These are phyloP conservation scores for Pterocles burchelli DNA, from an alignment of 2,113 vertebrate species.

Conservation along the genomic window DNA sequence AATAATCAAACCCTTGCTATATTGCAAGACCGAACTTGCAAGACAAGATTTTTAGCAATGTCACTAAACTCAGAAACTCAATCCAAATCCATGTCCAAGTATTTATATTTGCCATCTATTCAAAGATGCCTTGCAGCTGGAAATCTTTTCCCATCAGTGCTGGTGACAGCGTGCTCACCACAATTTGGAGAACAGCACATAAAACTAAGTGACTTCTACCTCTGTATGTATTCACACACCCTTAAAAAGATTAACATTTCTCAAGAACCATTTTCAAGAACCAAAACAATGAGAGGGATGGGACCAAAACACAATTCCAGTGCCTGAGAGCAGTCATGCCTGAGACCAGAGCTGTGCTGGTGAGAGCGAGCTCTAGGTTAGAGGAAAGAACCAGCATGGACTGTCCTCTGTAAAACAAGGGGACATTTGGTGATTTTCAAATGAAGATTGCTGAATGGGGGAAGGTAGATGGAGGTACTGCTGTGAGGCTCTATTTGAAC, in stretches of 20 bases:
- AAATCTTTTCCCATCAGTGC: background rate
- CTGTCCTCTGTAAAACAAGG: background rate
- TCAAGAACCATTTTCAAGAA: background rate
- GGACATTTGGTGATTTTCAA: background rate
- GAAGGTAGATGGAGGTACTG: background rate
- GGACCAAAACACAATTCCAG: background rate
- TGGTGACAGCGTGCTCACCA: rapidly evolving
- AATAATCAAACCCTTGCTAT: background rate
- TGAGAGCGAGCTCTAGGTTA: background rate
- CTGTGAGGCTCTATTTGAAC: background rate
- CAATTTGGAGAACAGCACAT: background rate
- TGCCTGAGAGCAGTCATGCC: background rate
- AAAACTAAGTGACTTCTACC: background rate
- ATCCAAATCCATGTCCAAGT: background rate
- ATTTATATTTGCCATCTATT: background rate
- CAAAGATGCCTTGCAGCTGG: background rate
- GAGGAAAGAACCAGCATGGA: background rate
- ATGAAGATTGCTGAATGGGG: background rate
- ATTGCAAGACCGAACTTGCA: background rate
- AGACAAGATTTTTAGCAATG: background rate
- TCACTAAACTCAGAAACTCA: background rate
- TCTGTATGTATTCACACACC: background rate
- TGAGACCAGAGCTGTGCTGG: background rate
- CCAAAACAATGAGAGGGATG: background rate
- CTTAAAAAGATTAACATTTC: background rate